Percentiles rank a stretch among this genome's conserved stretches.
These are phyloP conservation scores for Bettongia penicillata DNA, from an alignment of 2,113 vertebrate genomes.

Conservation along the genomic window DNA sequence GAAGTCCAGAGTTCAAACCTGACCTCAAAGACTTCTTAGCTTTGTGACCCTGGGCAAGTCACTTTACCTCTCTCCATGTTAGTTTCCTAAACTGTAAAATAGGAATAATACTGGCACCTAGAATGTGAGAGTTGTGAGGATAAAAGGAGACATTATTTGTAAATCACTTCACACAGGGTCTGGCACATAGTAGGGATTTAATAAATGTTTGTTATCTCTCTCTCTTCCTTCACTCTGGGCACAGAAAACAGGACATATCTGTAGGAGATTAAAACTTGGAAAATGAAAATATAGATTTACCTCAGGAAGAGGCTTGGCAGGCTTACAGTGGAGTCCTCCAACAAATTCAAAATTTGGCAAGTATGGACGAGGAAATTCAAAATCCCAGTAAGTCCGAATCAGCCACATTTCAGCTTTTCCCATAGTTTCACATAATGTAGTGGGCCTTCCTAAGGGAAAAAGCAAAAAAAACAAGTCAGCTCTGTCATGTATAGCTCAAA, in stretches of 20 bases:
- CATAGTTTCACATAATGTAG: slow-evolving; percentile 88
- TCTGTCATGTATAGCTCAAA: neutral
- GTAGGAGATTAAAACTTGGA: neutral
- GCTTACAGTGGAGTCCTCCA: slow-evolving; percentile 93
- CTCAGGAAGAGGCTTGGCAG: slow-evolving; percentile 91
- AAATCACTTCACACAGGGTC: too few relatives aligned
- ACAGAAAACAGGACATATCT: neutral
- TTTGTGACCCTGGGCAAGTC: neutral
- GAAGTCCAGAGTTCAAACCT: neutral
- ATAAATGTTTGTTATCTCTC: neutral
- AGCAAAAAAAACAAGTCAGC: slow-evolving; percentile 33
- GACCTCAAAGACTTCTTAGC: neutral
- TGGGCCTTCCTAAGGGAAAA: slow-evolving; percentile 85
- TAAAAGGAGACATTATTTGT: too few relatives aligned
- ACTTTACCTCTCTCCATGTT: too few relatives aligned
- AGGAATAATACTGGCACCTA: too few relatives aligned
- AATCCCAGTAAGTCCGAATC: slow-evolving; percentile 94
- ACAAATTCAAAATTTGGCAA: slow-evolving; percentile 94
- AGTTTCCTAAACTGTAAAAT: too few relatives aligned
- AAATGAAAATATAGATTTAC: slow-evolving; percentile 72
- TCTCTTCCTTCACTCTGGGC: neutral
- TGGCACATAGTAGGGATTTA: neutral
- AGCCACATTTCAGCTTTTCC: slow-evolving; percentile 94
- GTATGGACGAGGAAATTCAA: slow-evolving; percentile 92
- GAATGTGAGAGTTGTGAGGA: too few relatives aligned